Percentiles rank a stretch among this genome's conserved stretches.
Evolutionary conservation across 2,888 invertebrate species (phyloP).

Genomic region (Stratiomys singularior): DNA sequence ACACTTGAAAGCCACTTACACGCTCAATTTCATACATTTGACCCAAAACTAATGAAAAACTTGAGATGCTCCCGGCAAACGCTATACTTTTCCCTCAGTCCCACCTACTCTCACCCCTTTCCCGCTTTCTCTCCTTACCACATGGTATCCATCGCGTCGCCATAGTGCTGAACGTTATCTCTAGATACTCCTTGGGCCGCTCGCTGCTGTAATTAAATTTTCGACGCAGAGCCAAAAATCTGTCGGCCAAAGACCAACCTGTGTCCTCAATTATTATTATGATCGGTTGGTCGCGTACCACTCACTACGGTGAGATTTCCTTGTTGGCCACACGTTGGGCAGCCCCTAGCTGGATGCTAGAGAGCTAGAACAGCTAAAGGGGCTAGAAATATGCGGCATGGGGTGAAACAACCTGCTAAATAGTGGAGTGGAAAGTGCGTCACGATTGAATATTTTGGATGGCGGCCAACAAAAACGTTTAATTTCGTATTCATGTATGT

Average conservation of each 20-base stretch:
- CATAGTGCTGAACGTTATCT: not conserved
- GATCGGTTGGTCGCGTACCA: not conserved
- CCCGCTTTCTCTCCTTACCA: not conserved
- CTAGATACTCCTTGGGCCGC: not conserved
- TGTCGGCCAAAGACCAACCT: constrained; percentile 37
- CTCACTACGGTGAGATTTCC: not conserved
- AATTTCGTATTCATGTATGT: not conserved
- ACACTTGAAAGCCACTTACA: constrained; percentile 37
- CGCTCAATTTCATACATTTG: constrained; percentile 37
- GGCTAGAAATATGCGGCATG: not conserved
- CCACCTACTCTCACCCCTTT: not conserved
- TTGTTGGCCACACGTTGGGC: not conserved
- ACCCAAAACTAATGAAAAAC: constrained; percentile 35
- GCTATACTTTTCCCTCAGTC: not conserved
- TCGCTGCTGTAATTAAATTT: constrained; percentile 12
- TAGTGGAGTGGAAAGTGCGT: constrained; percentile 48
- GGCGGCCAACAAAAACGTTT: constrained; percentile 39
- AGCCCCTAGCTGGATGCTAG: not conserved
- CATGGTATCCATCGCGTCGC: not conserved
- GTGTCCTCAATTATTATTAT: constrained; percentile 42
- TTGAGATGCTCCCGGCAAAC: constrained; percentile 23
- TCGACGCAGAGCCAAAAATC: constrained; percentile 22
- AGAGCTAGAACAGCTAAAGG: not conserved
- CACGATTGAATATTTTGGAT: constrained; percentile 48
- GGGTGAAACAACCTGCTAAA: constrained; percentile 53